A percentile compares a stretch with the other conserved stretches of the same genome.
Evolutionary conservation across 2,113 vertebrate species (phyloP).

Genomic region (Haliaeetus leucogaster): DNA sequence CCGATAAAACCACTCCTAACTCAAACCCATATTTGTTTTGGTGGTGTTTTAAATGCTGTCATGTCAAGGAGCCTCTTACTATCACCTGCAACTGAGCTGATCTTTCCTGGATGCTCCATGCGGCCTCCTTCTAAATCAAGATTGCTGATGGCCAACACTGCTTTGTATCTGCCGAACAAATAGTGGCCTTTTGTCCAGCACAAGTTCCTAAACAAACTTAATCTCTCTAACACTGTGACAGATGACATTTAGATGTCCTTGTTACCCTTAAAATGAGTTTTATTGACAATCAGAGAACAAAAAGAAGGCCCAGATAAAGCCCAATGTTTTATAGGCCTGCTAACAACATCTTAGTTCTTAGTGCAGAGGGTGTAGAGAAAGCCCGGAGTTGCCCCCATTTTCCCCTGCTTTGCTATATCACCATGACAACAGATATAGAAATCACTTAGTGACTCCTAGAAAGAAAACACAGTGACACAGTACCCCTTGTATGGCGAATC

Average conservation of each 20-base stretch:
- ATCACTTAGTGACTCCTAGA: slow-evolving; percentile 96
- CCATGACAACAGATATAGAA: slow-evolving; percentile 99
- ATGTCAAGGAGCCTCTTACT: slow-evolving; percentile 71
- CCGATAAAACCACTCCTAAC: slow-evolving; percentile 4
- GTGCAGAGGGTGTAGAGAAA: slow-evolving; percentile 84
- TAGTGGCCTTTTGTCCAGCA: slow-evolving; percentile 83
- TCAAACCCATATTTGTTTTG: slow-evolving; percentile 63
- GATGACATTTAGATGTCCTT: slow-evolving; percentile 87
- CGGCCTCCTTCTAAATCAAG: slow-evolving; percentile 78
- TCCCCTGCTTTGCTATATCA: slow-evolving; percentile 87
- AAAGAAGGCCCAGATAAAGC: slow-evolving; percentile 84
- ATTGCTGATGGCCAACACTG: slow-evolving; percentile 74
- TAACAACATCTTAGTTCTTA: slow-evolving; percentile 83
- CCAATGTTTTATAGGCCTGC: slow-evolving; percentile 85
- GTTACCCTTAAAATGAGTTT: slow-evolving; percentile 89
- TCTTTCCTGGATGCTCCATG: slow-evolving; percentile 71
- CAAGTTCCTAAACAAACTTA: slow-evolving; percentile 91
- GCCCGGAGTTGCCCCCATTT: slow-evolving; percentile 93
- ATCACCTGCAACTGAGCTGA: slow-evolving; percentile 84
- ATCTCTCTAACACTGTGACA: slow-evolving; percentile 89
- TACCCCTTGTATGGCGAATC: slow-evolving; percentile 92
- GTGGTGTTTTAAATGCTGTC: slow-evolving; percentile 47
- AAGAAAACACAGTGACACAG: slow-evolving; percentile 93
- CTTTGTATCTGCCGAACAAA: slow-evolving; percentile 85
- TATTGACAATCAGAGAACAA: slow-evolving; percentile 90